Evolutionary conservation across 2,113 vertebrate genomes (phyloP), one percentile per base, ranked within the genome.

Genomic region (Petroica traversi): DNA sequence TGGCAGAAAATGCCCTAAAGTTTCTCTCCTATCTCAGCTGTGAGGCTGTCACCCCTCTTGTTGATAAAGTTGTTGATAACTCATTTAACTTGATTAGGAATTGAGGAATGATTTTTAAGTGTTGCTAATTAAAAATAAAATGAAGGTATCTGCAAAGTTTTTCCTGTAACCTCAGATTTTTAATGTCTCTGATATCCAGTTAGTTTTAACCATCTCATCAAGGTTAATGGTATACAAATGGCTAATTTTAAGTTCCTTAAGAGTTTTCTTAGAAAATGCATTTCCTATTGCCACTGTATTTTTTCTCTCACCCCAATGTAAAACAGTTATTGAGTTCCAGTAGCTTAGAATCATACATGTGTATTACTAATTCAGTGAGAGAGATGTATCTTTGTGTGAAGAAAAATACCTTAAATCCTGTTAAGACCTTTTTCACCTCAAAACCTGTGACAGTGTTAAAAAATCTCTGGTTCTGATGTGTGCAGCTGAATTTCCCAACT

Each of bases 401-500:
- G 36, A 77, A 82, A 71, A 80, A 8, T 28, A 57, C 5, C 9
- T 73, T 57, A 36, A 19, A 40, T 73, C 7, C 23, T 2, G 0
- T 66, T 54, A 43, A 74, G 29, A 78, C 4, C 7, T 4, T 45
- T 6, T 78, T 92, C 20, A 12, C 31, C 33, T 34, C 40, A 64
- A 74, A 75, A 86, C 31, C 62, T 87, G 22, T 59, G 63, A 2
- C 29, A 46, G 5, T 34, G 25, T 33, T 63, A 55, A 76, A 63
- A 94, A 76, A 71, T 86, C 23, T 68, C 57, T 41, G 40, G 24
- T 77, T 18, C 11, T 71, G 20, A 52, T 7, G 0, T 12, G 20
- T 34, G 31, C 2, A 7, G 20, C 52, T 92, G 61, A 71, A 87
- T 90, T 92, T 94, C 74, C 54, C 46, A 91, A 11, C 49, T 89